Conservation (phyloP, 2,888 invertebrate genomes). For the Caenorhabditis becei region DNA sequence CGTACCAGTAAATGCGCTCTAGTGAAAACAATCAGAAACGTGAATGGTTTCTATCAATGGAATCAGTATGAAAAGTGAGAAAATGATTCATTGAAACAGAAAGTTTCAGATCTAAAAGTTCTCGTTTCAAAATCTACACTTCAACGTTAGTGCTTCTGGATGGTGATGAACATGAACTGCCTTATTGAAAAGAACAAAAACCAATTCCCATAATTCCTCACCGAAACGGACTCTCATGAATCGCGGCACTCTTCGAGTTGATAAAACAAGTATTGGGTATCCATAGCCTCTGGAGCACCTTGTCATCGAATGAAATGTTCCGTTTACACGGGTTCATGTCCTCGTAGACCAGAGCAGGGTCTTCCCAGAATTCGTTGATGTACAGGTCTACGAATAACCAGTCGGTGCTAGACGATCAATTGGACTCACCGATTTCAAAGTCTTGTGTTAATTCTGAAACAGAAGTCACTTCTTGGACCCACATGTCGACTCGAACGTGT, state of each 20-base stretch:
- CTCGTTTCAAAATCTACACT: too few species aligned
- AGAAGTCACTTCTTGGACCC: conserved; percentile 82
- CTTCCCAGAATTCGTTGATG: conserved; percentile 82
- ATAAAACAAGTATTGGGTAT: conserved; percentile 81
- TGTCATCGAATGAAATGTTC: conserved; percentile 81
- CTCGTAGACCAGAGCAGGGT: conserved; percentile 79
- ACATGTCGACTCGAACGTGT: conserved; percentile 80
- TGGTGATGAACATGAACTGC: too few species aligned
- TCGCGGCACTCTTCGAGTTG: conserved; percentile 81
- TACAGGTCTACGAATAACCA: conserved; percentile 76
- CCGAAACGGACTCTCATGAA: conserved; percentile 81
- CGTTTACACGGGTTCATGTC: conserved; percentile 81
- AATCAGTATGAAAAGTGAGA: too few species aligned
- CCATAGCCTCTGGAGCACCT: conserved; percentile 79
- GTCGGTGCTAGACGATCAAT: neutral
- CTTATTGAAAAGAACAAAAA: too few species aligned
- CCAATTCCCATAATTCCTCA: too few species aligned
- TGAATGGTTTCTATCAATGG: too few species aligned
- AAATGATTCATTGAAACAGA: too few species aligned
- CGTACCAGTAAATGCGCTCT: too few species aligned
- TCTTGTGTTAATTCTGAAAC: conserved; percentile 81
- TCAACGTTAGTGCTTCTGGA: too few species aligned
- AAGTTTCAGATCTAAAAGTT: too few species aligned
- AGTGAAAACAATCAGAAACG: too few species aligned
- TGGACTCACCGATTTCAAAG: conserved; percentile 79